A percentile compares a stretch with the other conserved stretches of the same genome.
Conservation (phyloP, 1,140 invertebrate species). For the Gryllus bimaculatus region DNA sequence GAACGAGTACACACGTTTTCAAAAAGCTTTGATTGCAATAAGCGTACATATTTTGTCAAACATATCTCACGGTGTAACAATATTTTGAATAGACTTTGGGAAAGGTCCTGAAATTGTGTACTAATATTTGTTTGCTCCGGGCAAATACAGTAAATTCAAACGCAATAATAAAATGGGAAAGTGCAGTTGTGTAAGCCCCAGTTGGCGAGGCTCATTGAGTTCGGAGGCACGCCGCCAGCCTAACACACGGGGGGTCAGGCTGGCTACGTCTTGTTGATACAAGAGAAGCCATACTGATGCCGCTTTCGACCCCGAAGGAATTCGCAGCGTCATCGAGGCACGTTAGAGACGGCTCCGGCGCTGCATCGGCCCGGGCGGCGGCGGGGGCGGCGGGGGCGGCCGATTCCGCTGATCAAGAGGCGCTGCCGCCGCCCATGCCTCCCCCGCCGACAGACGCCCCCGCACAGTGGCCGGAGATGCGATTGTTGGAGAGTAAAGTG, state of each 20-base stretch:
- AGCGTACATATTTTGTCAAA: background rate
- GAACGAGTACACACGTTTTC: conserved; percentile 3
- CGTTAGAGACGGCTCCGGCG: background rate
- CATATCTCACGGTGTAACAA: background rate
- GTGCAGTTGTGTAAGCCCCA: background rate
- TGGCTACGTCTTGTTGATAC: conserved; percentile 3
- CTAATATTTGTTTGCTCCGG: background rate
- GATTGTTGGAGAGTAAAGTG: too few relatives aligned
- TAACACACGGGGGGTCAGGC: background rate
- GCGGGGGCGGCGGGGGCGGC: too few relatives aligned
- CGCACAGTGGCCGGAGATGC: background rate
- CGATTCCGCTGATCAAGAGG: background rate
- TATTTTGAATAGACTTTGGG: conserved; percentile 5
- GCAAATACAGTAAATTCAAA: conserved; percentile 1
- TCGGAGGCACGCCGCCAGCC: background rate
- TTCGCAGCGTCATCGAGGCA: background rate
- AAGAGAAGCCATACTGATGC: conserved; percentile 3
- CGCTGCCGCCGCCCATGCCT: background rate
- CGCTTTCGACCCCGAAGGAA: background rate
- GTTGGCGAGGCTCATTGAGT: background rate
- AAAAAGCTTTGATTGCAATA: conserved; percentile 5
- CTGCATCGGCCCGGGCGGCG: background rate
- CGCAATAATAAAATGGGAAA: background rate
- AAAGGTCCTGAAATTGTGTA: conserved; percentile 4
- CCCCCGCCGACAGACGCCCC: background rate